These are phyloP conservation scores for Schizotus pectinicornis DNA, from an alignment of 2,888 invertebrate genomes.

Conservation along the genomic window DNA sequence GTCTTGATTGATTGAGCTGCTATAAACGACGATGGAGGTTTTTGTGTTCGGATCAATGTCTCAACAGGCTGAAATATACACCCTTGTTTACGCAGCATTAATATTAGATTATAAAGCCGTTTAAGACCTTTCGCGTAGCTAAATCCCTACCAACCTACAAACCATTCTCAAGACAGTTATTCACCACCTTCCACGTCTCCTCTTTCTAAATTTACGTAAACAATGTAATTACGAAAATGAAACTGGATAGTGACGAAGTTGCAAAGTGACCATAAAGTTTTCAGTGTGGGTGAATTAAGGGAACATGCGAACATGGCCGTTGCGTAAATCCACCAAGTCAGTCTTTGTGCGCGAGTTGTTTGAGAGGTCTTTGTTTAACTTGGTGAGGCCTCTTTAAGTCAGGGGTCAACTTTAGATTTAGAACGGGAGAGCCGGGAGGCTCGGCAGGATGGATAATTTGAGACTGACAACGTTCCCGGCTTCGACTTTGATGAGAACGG, in stretches of 20 bases:
- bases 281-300: background rate
- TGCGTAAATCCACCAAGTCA: conserved; percentile 13
- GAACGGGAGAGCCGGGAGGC: conserved; percentile 1
- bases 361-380: conserved; percentile 23
- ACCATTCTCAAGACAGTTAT: too few relatives aligned
- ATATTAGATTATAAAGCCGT: too few relatives aligned
- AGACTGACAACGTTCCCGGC: conserved; percentile 2
- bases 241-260: too few relatives aligned
- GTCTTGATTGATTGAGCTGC: conserved; percentile 30
- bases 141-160: too few relatives aligned
- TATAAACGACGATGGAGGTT: conserved; percentile 28
- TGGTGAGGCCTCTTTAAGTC: conserved; percentile 20
- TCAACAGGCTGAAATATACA: conserved; percentile 22
- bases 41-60: conserved; percentile 25
- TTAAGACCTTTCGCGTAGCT: too few relatives aligned
- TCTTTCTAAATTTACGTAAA: too few relatives aligned
- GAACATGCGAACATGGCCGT: conserved; percentile 16
- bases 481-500: conserved; percentile 13
- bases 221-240: too few relatives aligned
- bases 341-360: conserved; percentile 14
- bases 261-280: too few relatives aligned
- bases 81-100: conserved; percentile 10
- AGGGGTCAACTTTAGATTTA: conserved; percentile 21
- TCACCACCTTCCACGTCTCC: too few relatives aligned
- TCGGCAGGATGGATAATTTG: conserved; percentile 16